Evolutionary conservation across 2,797 vertebrate genomes (phyloP).

Genomic region (Pygocentrus nattereri): DNA sequence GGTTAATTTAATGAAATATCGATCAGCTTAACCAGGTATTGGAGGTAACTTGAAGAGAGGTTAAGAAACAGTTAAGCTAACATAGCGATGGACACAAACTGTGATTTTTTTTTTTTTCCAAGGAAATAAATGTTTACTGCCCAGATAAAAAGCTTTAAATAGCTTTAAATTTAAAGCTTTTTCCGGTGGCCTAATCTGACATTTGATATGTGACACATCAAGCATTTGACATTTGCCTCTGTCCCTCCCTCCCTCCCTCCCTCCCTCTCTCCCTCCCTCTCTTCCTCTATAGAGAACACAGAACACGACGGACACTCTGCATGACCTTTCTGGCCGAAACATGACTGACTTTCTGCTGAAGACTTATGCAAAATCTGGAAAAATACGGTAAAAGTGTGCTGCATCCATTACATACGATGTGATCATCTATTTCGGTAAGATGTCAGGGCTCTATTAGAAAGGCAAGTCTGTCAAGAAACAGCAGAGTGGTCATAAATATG

Average conservation of each 20-base stretch:
- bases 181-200: too few relatives aligned
- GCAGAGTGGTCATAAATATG: background rate
- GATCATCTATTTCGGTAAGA: background rate
- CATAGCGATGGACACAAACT: too few relatives aligned
- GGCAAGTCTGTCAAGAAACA: background rate
- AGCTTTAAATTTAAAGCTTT: too few relatives aligned
- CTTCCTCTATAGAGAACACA: conserved; percentile 82
- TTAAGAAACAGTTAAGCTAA: too few relatives aligned
- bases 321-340: conserved; percentile 89
- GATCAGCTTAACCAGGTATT: too few relatives aligned
- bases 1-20: too few relatives aligned
- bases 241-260: conserved; percentile 11
- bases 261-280: background rate
- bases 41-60: too few relatives aligned
- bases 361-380: conserved; percentile 81
- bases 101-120: too few relatives aligned
- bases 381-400: conserved; percentile 67
- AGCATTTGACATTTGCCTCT: conserved; percentile 1
- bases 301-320: conserved; percentile 90
- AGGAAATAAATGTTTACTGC: too few relatives aligned
- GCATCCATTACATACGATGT: background rate
- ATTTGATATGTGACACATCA: too few relatives aligned
- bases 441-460: background rate
- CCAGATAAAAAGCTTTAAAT: too few relatives aligned
- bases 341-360: conserved; percentile 94